Evolutionary conservation across 2,888 invertebrate genomes (phyloP).

Genomic region (Dascillus cervinus): DNA sequence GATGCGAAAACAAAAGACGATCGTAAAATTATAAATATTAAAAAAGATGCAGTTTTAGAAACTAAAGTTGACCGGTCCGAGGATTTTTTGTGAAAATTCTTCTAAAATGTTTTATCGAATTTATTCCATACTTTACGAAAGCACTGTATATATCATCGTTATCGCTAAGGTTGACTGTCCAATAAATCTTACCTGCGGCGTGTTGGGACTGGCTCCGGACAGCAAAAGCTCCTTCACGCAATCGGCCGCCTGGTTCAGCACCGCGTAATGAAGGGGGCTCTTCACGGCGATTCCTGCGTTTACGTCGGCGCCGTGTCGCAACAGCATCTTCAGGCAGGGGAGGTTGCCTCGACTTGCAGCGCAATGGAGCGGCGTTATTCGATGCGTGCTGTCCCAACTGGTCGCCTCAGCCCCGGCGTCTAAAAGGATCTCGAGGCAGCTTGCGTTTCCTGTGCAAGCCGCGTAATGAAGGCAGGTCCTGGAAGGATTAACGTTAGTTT

Average conservation of each 20-base stretch:
- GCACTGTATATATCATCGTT: too few species aligned
- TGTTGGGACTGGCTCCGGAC: slow-evolving; percentile 75
- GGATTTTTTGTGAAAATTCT: too few species aligned
- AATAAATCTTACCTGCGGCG: slow-evolving; percentile 63
- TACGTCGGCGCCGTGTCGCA: slow-evolving; percentile 70
- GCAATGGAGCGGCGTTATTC: slow-evolving; percentile 69
- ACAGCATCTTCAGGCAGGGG: slow-evolving; percentile 54
- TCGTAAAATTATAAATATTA: too few species aligned
- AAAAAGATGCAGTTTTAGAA: too few species aligned
- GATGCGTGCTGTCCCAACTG: slow-evolving; percentile 61
- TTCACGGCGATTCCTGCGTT: slow-evolving; percentile 59
- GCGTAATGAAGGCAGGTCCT: slow-evolving; percentile 71
- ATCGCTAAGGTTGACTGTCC: too few species aligned
- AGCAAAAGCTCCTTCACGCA: slow-evolving; percentile 67
- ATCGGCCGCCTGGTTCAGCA: slow-evolving; percentile 64
- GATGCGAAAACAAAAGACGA: too few species aligned
- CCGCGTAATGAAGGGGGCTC: slow-evolving; percentile 79
- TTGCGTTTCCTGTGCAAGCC: slow-evolving; percentile 64
- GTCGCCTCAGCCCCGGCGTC: slow-evolving; percentile 58
- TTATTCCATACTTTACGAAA: too few species aligned
- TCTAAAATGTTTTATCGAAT: too few species aligned
- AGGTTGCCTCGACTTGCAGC: slow-evolving; percentile 62
- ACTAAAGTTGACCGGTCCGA: too few species aligned
- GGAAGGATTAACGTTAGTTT: too few species aligned
- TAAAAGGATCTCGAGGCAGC: slow-evolving; percentile 63